Conservation (phyloP, 2,888 invertebrate species). For the Drosophila mulleri region DNA sequence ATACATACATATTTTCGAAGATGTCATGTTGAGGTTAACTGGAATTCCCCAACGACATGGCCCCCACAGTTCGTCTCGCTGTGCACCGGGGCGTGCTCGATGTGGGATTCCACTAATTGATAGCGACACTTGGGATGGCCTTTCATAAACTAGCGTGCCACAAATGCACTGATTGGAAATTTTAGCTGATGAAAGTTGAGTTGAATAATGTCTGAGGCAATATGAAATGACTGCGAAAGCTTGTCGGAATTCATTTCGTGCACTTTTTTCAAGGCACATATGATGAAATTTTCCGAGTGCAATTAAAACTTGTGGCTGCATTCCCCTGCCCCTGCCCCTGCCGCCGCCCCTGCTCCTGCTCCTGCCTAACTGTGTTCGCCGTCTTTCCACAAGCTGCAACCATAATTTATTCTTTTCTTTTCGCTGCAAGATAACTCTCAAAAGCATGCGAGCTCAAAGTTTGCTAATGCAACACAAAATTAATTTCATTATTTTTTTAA, state of each 20-base stretch:
- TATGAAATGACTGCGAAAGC: constrained; percentile 6
- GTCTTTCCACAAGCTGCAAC: background rate
- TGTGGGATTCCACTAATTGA: constrained; percentile 51
- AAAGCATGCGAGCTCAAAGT: constrained; percentile 23
- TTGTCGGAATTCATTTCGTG: background rate
- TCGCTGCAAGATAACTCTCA: constrained; percentile 3
- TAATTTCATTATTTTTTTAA: constrained; percentile 22
- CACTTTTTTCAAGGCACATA: background rate
- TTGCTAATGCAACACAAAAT: constrained; percentile 18
- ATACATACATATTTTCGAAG: background rate
- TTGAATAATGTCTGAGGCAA: background rate
- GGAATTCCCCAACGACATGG: constrained; percentile 45
- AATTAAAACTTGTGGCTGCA: constrained; percentile 27
- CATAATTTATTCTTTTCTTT: constrained; percentile 23
- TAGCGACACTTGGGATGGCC: constrained; percentile 35
- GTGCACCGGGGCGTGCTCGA: constrained; percentile 32
- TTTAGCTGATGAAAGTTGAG: background rate
- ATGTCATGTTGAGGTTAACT: constrained; percentile 69
- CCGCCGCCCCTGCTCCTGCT: too few species aligned
- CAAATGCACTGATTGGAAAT: constrained; percentile 20
- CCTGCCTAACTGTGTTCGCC: background rate
- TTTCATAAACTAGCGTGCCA: constrained; percentile 2
- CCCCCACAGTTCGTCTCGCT: background rate
- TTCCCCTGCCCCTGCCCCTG: background rate
- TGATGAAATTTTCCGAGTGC: constrained; percentile 16